Evolutionary conservation across 2,888 invertebrate species (phyloP).

Genomic region (Drosophila crucigera): DNA sequence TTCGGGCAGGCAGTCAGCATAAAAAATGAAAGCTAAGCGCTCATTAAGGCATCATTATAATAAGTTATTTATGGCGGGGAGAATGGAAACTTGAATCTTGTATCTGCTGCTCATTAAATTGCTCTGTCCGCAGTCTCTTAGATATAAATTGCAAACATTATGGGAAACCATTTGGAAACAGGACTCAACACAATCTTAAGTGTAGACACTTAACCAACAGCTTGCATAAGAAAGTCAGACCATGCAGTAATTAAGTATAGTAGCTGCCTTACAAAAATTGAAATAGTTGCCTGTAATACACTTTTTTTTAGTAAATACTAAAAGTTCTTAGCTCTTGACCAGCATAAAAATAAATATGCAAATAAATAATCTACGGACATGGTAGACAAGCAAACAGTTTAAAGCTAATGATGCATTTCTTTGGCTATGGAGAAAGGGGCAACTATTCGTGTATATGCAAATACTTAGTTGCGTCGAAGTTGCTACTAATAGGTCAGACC

Average conservation of each 20-base stretch:
- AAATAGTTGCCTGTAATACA: background rate
- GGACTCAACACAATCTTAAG: background rate
- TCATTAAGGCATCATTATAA: conserved; percentile 72
- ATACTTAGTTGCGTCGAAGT: conserved; percentile 44
- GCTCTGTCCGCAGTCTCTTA: background rate
- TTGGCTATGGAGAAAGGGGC: background rate
- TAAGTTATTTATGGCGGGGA: conserved; percentile 62
- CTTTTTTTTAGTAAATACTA: background rate
- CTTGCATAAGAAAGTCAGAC: background rate
- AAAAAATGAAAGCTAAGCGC: conserved; percentile 71
- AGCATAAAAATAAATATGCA: conserved; percentile 10
- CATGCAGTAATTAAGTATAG: conserved; percentile 29
- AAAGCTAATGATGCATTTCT: conserved; percentile 48
- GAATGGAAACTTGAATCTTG: conserved; percentile 9
- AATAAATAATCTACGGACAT: conserved; percentile 19
- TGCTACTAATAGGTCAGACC: conserved; percentile 29
- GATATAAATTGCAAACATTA: conserved; percentile 32
- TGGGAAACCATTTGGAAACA: background rate
- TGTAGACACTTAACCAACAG: background rate
- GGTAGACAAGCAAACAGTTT: conserved; percentile 31
- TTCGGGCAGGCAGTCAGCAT: conserved; percentile 34
- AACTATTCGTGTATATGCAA: conserved; percentile 48
- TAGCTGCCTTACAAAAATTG: background rate
- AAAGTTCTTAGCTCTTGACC: background rate
- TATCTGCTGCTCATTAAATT: conserved; percentile 54